phyloP scores from a whole-genome alignment of 1,140 invertebrate genomes.

The Leptopilina clavipes region DNA sequence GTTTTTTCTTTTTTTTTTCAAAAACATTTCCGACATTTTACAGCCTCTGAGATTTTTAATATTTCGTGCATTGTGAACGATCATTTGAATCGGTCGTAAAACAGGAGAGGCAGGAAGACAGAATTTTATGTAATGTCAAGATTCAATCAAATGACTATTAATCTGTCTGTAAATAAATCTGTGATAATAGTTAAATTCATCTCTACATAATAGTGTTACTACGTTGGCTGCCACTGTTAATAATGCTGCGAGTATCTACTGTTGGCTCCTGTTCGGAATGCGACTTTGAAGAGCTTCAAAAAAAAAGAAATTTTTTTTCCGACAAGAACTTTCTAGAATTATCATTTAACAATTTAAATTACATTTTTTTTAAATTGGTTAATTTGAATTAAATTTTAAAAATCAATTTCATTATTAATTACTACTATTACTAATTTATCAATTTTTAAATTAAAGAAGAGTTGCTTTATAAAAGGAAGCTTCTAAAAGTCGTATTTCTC shows the following conservation, averaged over 20 bases:
- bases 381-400: neutral
- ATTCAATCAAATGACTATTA: constrained; percentile 62
- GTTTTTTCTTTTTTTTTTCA: neutral
- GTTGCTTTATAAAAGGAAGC: constrained; percentile 38
- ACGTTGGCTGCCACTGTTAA: constrained; percentile 63
- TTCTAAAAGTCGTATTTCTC: constrained; percentile 38
- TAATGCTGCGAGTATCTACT: constrained; percentile 61
- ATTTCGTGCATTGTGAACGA: constrained; percentile 23
- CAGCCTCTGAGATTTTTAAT: constrained; percentile 8
- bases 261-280: constrained; percentile 47
- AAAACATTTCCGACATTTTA: too few species aligned
- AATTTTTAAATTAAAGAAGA: constrained; percentile 3
- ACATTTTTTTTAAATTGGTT: too few species aligned
- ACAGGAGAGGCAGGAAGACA: constrained; percentile 54
- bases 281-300: constrained; percentile 39
- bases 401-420: neutral
- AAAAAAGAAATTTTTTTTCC: neutral
- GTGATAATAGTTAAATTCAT: constrained; percentile 72
- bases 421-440: too few species aligned
- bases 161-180: constrained; percentile 71
- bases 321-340: neutral
- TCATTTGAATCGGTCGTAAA: constrained; percentile 41
- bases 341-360: neutral
- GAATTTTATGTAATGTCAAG: constrained; percentile 58
- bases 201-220: constrained; percentile 55